Base-by-base conservation (phyloP, 2,113 vertebrate genomes). In the Rhinolophus ferrumequinum region DNA sequence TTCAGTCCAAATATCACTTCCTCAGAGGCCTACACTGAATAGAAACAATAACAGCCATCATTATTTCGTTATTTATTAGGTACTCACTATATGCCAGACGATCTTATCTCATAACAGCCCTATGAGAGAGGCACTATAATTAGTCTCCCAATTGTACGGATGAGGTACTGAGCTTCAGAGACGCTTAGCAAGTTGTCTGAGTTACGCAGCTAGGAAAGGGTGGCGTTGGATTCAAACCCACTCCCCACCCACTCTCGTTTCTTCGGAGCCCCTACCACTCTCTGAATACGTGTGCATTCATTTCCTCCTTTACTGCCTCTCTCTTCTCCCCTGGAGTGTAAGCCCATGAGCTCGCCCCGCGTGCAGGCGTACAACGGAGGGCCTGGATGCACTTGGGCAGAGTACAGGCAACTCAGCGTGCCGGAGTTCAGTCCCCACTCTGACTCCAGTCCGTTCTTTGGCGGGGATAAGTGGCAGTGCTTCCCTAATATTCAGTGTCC, bases 351-450 rank as follows among this genome's bases (percentile, higher is more conserved):
- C 44, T 80, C 83, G 14, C 24, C 26, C 24, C 28, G 69, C 13
- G 2, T n/a, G 0, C 28, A 2, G 33, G 69, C 10, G 2, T n/a
- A 0, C 28, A 2, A 33, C 14, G 38, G 4, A 50, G 35, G 26
- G 16, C 22, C 52, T 38, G 35, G 11, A 18, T 26, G 2, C 8
- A 54, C 6, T 60, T 2, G 9, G 56, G 22, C 24, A 52, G 60
- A 7, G 33, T 3, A 2, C 28, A 10, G 18, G 2, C 12, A 8
- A 15, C 33, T 22, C 64, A 4, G 0, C 19, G 6, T 26, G 14
- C 18, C n/a, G 21, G 28, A 73, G 28, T 30, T 24, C 21, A 3
- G 11, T n/a, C 67, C 73, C 22, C 1, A 15, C 73, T 70, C 26
- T 35, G 44, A 50, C 21, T 58, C 24, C 85, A 58, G 6, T 21